Percentiles rank a stretch among this genome's conserved stretches.
These are phyloP conservation scores for human (Homo sapiens) DNA, from an alignment of 2,113 vertebrate species.

Conservation along the genomic window GRCh38 chr4:187485001-187485500, in stretches of 20 bases:
- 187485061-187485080: not conserved
- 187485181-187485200: not conserved
- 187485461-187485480: not conserved
- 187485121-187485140: not conserved
- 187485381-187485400: not conserved
- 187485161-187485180: not conserved
- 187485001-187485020: not conserved
- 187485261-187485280: not conserved
- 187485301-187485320: not conserved
- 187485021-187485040: not conserved
- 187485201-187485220: not conserved
- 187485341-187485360: not conserved
- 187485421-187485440: not conserved
- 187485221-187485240: not conserved
- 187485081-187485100: not conserved
- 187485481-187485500: not conserved
- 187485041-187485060: not conserved
- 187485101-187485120: not conserved
- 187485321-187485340: not conserved
- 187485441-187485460: not conserved
- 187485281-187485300: not conserved
- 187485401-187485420: not conserved
- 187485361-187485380: not conserved
- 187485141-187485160: not conserved
- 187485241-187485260: not conserved